These are phyloP conservation scores for Trichopoda pennipes DNA, from an alignment of 2,888 invertebrate species.

Conservation along the genomic window DNA sequence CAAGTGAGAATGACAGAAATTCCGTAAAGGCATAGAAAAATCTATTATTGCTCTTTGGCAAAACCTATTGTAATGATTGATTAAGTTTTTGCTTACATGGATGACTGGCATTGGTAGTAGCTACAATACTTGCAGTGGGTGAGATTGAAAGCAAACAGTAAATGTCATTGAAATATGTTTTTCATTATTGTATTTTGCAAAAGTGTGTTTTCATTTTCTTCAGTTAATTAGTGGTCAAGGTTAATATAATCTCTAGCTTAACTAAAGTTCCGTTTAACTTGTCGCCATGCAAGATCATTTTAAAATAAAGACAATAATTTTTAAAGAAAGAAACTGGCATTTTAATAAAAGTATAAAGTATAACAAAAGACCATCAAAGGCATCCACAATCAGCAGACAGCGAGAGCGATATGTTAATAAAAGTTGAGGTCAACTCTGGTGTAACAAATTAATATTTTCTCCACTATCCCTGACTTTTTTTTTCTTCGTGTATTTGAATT, in stretches of 20 bases:
- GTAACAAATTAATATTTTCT: too few relatives aligned
- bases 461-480: too few relatives aligned
- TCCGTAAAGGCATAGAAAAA: conserved; percentile 27
- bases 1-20: conserved; percentile 32
- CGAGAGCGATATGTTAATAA: too few relatives aligned
- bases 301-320: too few relatives aligned
- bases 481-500: too few relatives aligned
- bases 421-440: too few relatives aligned
- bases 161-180: background rate
- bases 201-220: conserved; percentile 6
- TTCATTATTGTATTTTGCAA: background rate
- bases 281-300: too few relatives aligned
- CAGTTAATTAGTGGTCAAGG: conserved; percentile 8
- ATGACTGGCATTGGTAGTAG: conserved; percentile 10
- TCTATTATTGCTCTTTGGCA: conserved; percentile 35
- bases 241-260: background rate
- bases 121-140: background rate
- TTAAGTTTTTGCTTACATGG: conserved; percentile 8
- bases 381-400: too few relatives aligned
- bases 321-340: too few relatives aligned
- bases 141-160: background rate
- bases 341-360: too few relatives aligned
- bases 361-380: too few relatives aligned
- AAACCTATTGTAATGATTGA: conserved; percentile 43
- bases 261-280: too few relatives aligned